Base-by-base conservation (phyloP, 2,113 vertebrate genomes). In the Asarcornis scutulata region DNA sequence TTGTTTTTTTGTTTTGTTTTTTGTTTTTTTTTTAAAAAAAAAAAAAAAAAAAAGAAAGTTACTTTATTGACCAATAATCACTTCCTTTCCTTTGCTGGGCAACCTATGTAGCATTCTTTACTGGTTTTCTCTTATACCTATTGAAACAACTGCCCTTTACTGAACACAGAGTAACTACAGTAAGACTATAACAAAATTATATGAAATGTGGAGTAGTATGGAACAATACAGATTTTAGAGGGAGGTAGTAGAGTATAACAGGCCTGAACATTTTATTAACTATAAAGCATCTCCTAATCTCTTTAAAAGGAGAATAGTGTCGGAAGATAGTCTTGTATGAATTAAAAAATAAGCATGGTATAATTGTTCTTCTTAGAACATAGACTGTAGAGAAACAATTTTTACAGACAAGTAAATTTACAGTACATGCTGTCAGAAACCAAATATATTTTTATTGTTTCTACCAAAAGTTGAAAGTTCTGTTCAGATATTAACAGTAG, bases 1-100 rank as follows among this genome's bases (percentile, higher is more conserved):
- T 71, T 64, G n/a, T n/a, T 88, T 84, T 17, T 29, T 90, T 90
- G 82, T 29, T 90, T 90, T 84, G n/a, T 88, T 84, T 17, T 29
- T 90, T 90, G 82, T 29, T 90, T 90, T 84, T 71, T 64, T 44
- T 17, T 38, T 38, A 38, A 38, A 38, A 38, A 38, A 38, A 8
- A 38, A 38, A 38, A 38, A 38, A 38, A 40, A 40, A 1, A 13
- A 2, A 63, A 58, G 11, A 38, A 62, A 83, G 3, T 34, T 72
- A 66, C 21, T 78, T 87, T 44, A 67, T 26, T 76, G 18, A 42
- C 55, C 20, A 75, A 14, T 8, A 85, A 25, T 44, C 60, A 78
- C 3, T 63, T 40, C 40, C 29, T 69, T 73, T 62, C 22, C 25
- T 62, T 96, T 62, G 16, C 36, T 38, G 79, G 40, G n/a, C 29